Base-by-base conservation (phyloP, 2,888 invertebrate species). In the Cremastinae sp. region DNA sequence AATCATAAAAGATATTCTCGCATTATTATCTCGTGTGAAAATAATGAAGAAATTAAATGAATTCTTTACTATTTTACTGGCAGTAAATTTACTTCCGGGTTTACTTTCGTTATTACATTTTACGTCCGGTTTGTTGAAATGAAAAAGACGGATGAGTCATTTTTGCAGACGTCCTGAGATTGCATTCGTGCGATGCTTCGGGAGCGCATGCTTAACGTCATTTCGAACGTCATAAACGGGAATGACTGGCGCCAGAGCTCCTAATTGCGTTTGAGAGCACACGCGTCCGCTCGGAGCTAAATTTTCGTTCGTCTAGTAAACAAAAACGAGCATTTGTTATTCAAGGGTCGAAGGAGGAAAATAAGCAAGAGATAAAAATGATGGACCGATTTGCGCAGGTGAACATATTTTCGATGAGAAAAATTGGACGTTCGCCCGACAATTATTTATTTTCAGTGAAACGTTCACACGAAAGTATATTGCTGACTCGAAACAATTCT, bases 361-460 rank as follows among this genome's bases (percentile, higher is more conserved):
- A 45, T 4, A 35, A 9, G 16, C 43, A 20, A 5, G 12, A 68
- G 20, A 64, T 12, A 28, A n/a, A 58, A 1, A 58, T 16, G 20
- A 20, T 8, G 59, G 18, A 9, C 5, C 8, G 22, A 7, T 37
- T 8, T 22, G 51, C 62, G 55, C 53, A 49, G 53, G 66, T 55
- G 49, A 75, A 71, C 43, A 62, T 71, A 45, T 76, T 72, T 75
- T 76, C 45, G 49, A 71, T 68, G 12, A n/a, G n/a, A 18, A 72
- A 68, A 56, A 47, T 74, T 78, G 78, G 78, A 68, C 59, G 22
- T 20, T 59, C 68, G 74, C 72, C 74, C 66, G 43, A 53, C 68
- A 22, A 78, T 78, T 74, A 71, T 74, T 78, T 74, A 71, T 74
- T 71, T 68, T 53, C 53, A 62, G 68, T n/a, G n/a, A 45, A 51